Base-by-base conservation (phyloP, 2,797 vertebrate species). In the Schizopygopsis malacanthus region DNA sequence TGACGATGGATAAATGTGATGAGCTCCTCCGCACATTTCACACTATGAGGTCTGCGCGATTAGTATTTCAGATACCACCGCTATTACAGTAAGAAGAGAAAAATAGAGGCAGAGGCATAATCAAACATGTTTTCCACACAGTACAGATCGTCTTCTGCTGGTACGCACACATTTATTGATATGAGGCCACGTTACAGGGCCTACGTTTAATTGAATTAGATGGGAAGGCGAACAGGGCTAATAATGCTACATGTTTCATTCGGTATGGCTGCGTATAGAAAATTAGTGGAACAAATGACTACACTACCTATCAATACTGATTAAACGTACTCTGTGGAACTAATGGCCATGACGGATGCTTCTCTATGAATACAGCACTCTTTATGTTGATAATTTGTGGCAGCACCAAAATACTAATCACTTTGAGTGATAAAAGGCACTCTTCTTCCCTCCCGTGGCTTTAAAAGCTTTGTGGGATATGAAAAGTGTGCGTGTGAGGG, bases 341-440 rank as follows among this genome's bases (percentile, higher is more conserved):
- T 91, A 93, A 93, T 91, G 86, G 82, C 88, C 90, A 70, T 89
- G 92, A 92, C 91, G 89, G 92, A 95, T 92, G 89, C 90, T 87
- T 89, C 92, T 90, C 87, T 83, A 90, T 86, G 90, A 90, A 91
- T 90, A 86, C 56, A 90, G 82, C 81, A 83, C 91, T 91, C 88
- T 90, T 92, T 90, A 87, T 76, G 88, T 88, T 12, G 45, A 88
- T 90, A 71, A 78, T 79, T 88, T 86, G 85, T 89, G 87, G 81
- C 65, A 87, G 79, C 80, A 79, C 47, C 89, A 79, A 87, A 83
- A 82, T 75, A 81, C 75, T 79, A 88, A 88, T 88, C 71, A 81
- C 79, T 69, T 16, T 47, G 45, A 37, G 73, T 52, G 71, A 87
- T 76, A 80, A 84, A 73, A 85, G 56, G 67, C 67, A 67, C 61